Evolutionary conservation across 2,113 vertebrate genomes (phyloP).

Genomic region (Heloderma charlesbogerti): DNA sequence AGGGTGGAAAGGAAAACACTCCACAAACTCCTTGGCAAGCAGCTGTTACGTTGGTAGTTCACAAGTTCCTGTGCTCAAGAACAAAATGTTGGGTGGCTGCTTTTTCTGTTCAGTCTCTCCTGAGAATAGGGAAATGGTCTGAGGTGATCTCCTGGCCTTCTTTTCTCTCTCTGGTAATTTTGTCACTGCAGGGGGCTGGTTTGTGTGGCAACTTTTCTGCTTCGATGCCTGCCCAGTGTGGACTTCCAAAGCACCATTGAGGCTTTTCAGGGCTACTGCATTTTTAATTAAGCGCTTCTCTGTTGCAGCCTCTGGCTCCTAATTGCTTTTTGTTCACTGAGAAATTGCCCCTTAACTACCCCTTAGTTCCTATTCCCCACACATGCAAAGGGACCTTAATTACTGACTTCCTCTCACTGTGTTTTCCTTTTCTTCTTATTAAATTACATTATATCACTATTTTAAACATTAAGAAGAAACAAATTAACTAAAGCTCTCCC

Average conservation of each 20-base stretch:
- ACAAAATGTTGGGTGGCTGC: too few relatives aligned
- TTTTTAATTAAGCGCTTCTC: not conserved
- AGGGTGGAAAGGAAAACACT: not conserved
- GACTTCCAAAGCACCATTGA: not conserved
- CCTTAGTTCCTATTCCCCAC: not conserved
- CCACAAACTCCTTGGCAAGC: not conserved
- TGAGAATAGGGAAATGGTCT: not conserved
- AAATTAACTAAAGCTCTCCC: not conserved
- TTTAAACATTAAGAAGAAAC: not conserved
- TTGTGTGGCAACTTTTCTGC: too few relatives aligned
- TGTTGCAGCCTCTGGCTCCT: not conserved
- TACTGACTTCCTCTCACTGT: not conserved
- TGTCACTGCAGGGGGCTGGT: not conserved
- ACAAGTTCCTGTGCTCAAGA: too few relatives aligned
- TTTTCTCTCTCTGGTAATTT: not conserved
- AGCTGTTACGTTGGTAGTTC: accelerated
- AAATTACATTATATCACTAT: not conserved
- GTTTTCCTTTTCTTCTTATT: not conserved
- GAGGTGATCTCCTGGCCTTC: not conserved
- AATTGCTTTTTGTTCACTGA: not conserved
- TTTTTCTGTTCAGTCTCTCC: not conserved
- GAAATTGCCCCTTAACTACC: not conserved
- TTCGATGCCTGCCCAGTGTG: not conserved
- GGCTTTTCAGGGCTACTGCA: not conserved
- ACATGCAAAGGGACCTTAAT: not conserved